These are phyloP conservation scores for Psilopogon haemacephalus DNA, from an alignment of 2,113 vertebrate species.

Conservation along the genomic window DNA sequence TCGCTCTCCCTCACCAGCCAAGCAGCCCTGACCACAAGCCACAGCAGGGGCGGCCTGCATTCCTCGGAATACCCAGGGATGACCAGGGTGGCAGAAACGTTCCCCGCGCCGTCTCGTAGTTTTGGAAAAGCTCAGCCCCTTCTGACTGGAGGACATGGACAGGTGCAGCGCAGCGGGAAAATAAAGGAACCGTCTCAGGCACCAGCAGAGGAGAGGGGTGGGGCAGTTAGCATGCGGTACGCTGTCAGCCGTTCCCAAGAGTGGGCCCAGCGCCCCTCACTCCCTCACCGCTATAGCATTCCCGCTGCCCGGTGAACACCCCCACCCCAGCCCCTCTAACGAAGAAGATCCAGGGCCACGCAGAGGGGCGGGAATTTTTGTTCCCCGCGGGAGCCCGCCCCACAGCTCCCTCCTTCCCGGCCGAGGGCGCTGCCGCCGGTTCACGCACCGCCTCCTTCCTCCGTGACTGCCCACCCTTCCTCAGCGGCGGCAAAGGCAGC, in stretches of 20 bases:
- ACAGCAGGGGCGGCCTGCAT: too few relatives aligned
- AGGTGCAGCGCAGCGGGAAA: background rate
- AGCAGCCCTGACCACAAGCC: background rate
- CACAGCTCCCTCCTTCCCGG: background rate
- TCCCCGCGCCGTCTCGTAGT: too few relatives aligned
- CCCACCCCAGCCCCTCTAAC: background rate
- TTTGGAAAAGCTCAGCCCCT: background rate
- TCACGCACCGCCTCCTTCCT: background rate
- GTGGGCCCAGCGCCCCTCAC: fast-evolving
- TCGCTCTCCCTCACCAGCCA: background rate
- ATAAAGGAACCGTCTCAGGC: too few relatives aligned
- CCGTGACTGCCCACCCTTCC: background rate
- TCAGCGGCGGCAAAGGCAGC: background rate
- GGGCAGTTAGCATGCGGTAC: background rate
- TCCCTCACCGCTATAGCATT: background rate
- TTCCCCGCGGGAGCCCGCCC: background rate
- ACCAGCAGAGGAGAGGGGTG: background rate
- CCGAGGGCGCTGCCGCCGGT: background rate
- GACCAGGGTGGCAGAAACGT: too few relatives aligned
- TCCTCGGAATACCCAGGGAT: fast-evolving
- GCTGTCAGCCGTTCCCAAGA: too few relatives aligned
- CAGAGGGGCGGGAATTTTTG: background rate
- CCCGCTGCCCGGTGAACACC: background rate
- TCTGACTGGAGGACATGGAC: background rate
- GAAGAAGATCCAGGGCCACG: background rate